Base-by-base conservation (phyloP, 1,140 invertebrate species). In the Zaprionus lachaisei region DNA sequence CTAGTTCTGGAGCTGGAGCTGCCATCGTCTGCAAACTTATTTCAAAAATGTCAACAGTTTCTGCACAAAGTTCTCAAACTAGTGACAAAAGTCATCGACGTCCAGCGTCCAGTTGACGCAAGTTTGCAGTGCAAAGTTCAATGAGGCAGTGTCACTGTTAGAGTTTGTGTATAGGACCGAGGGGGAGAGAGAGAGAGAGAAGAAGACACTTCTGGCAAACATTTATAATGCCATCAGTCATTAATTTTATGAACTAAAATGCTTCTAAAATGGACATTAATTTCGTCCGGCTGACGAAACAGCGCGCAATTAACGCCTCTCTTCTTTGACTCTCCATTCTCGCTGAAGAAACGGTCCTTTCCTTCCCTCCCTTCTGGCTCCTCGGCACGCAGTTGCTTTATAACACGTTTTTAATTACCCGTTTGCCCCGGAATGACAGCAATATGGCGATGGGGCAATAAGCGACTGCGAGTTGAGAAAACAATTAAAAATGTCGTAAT, bases 401-500 rank as follows among this genome's bases (percentile, higher is more conserved):
- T 79, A 89, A 84, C 81, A 84, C 78, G 81, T 84, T 87, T 87
- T 87, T 87, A 87, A 87, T 87, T 87, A 87, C 84, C 84, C 84
- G 73, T 89, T 84, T 81, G 75, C 20, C 62, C 68, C 54, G 38
- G 15, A 51, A 66, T 73, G 76, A 76, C 55, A 55, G 54, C 64
- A 47, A 38, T 72, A 49, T 49, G 55, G 58, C 58, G 76, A 62
- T 70, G 63, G 61, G 80, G 75, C 64, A 80, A 69, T 76, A 75
- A 64, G 69, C 66, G 60, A 78, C 65, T 77, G 73, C 81, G 74
- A 81, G 81, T 81, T 77, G 79, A 47, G 41, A 89, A 89, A 89
- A 81, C 84, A 87, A 87, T 87, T 87, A 87, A 87, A 87, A 87
- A 62, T 79, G 81, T 87, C 85, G 84, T 87, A 87, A 87, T 87